These are phyloP conservation scores for Dysdera silvatica DNA, from an alignment of 1,140 invertebrate species.

Conservation along the genomic window DNA sequence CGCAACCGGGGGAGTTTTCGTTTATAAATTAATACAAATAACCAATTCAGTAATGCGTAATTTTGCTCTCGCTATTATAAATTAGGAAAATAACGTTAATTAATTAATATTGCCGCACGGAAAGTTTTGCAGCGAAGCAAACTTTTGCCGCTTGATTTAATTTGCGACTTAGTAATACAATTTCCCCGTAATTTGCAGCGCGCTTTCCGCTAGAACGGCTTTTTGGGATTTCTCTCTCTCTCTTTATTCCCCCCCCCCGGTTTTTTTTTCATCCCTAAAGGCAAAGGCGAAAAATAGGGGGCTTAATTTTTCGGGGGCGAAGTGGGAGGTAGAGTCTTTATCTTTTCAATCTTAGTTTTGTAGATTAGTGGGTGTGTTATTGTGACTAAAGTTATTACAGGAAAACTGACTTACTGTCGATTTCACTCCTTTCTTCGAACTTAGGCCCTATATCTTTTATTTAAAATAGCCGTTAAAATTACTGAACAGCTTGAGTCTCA, in stretches of 20 bases:
- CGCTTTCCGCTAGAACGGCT: conserved; percentile 25
- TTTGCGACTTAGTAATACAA: conserved; percentile 32
- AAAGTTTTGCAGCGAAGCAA: conserved; percentile 30
- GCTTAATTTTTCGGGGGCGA: no score
- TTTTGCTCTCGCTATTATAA: conserved; percentile 30
- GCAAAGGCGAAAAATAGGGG: no score
- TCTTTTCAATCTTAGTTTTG: no score
- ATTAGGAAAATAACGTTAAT: conserved; percentile 31
- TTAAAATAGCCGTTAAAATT: no score
- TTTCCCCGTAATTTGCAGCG: conserved; percentile 30
- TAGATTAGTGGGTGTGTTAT: no score
- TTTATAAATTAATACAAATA: conserved; percentile 32
- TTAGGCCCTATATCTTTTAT: no score
- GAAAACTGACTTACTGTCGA: no score
- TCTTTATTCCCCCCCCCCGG: background rate
- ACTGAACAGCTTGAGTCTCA: no score
- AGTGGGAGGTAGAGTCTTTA: no score
- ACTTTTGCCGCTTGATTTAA: conserved; percentile 31
- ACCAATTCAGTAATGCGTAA: conserved; percentile 32
- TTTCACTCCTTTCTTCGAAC: no score
- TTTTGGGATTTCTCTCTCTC: no score
- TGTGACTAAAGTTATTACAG: no score
- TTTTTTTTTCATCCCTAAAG: conserved; percentile 27
- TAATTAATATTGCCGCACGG: conserved; percentile 31
- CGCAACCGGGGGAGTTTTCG: conserved; percentile 28